Evolutionary conservation across 2,113 vertebrate genomes (phyloP), one percentile per base, ranked within the genome.

Genomic region (Barnardius zonarius): DNA sequence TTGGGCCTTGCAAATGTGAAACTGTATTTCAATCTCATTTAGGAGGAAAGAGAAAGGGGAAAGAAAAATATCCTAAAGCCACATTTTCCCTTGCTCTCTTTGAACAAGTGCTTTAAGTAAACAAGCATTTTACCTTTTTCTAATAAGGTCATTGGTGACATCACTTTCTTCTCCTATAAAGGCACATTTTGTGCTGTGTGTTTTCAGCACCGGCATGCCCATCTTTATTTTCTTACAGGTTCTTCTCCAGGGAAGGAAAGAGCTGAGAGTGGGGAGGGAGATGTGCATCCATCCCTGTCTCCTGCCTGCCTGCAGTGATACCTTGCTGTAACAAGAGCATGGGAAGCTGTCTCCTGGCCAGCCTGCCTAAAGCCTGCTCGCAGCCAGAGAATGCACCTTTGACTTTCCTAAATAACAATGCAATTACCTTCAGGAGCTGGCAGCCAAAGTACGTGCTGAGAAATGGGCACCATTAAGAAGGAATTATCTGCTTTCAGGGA

Each of bases 81-180:
- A 90, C 87, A 89, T 95, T 96, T 94, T 86, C 61, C 72, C 89
- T 93, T 95, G 86, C 83, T 95, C 69, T 93, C 92, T 96, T 92
- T 96, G 91, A 97, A 81, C 88, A 92, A 87, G 85, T 92, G 92
- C 93, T 96, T 95, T 92, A 94, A 95, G 93, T 97, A 97, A 98
- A 97, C 95, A 96, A 96, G 96, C 62, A 30, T 87, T 97, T 96
- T 92, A 92, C 95, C 81, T 95, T 92, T 92, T 96, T 97, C 95
- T 97, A 98, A 97, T 97, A 98, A 98, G 97, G 97, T 98, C 97
- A 98, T 95, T 96, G 92, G 89, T 81, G 94, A 97, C 97, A 97
- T 96, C 92, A 94, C 85, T 96, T 95, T 95, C 92, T 91, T 90
- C 96, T 84, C 90, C 80, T 94, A 90, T 94, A 92, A 86, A 79